Conservation (phyloP, 35 echinoderm and acorn worm genomes). For the Apostichopus californicus region DNA sequence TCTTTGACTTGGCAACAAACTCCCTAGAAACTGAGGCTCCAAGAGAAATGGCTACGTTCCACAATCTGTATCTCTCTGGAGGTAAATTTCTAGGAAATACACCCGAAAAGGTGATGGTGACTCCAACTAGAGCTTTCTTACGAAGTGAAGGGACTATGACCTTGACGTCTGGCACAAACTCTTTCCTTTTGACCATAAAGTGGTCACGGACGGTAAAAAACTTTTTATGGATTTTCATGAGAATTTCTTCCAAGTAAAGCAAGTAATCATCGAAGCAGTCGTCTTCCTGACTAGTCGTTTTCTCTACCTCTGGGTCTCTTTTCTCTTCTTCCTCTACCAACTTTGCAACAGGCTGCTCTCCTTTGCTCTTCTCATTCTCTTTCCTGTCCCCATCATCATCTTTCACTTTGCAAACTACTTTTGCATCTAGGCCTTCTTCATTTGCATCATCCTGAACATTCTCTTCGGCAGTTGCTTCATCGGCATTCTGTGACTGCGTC, state of each 20-base stretch:
- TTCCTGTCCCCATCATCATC: background rate
- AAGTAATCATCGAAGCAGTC: slow-evolving; percentile 86
- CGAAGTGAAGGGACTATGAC: slow-evolving; percentile 67
- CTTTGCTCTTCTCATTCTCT: slow-evolving; percentile 10
- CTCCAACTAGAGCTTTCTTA: slow-evolving; percentile 63
- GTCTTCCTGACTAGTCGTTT: slow-evolving; percentile 21
- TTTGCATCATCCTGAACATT: background rate
- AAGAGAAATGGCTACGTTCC: slow-evolving; percentile 84
- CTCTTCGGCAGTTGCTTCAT: background rate
- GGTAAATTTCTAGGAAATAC: slow-evolving; percentile 95
- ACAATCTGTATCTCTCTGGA: slow-evolving; percentile 85
- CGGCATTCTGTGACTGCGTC: background rate
- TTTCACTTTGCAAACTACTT: background rate
- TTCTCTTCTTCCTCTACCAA: slow-evolving; percentile 22
- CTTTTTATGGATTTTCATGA: slow-evolving; percentile 66
- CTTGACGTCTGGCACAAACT: slow-evolving; percentile 78
- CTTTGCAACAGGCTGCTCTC: background rate
- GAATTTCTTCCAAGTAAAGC: slow-evolving; percentile 79
- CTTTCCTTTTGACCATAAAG: slow-evolving; percentile 42
- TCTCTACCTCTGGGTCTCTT: slow-evolving; percentile 28
- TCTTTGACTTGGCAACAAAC: slow-evolving; percentile 62
- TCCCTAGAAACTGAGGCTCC: slow-evolving; percentile 76
- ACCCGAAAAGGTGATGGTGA: slow-evolving; percentile 81
- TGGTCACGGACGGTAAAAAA: slow-evolving; percentile 75
- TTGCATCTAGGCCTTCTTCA: background rate